Percentiles rank a stretch among this genome's conserved stretches.
Evolutionary conservation across 2,888 invertebrate genomes (phyloP).

Genomic region (Toxonevra muliebris): DNA sequence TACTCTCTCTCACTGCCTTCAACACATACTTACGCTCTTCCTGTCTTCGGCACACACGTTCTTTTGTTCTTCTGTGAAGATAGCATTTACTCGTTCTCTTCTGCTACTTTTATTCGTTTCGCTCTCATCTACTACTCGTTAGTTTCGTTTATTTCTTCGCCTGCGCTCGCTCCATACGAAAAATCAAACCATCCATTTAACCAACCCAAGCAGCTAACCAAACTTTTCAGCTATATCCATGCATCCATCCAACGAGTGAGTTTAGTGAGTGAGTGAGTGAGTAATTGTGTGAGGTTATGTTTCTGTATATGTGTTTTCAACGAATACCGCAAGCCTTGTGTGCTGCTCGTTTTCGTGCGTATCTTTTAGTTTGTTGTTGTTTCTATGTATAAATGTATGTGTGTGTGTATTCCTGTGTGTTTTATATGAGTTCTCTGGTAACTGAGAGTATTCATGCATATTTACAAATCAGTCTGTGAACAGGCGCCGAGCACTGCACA

Average conservation of each 20-base stretch:
- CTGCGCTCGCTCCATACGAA: not conserved
- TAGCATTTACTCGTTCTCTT: not conserved
- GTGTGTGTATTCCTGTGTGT: constrained; percentile 28
- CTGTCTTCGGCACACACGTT: too few relatives aligned
- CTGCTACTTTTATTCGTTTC: not conserved
- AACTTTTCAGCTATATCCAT: not conserved
- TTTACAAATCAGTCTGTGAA: constrained; percentile 51
- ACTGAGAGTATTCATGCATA: constrained; percentile 40
- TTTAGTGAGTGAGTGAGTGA: too few relatives aligned
- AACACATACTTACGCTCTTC: too few relatives aligned
- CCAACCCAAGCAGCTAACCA: not conserved
- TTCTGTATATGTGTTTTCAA: constrained; percentile 4
- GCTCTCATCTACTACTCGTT: not conserved
- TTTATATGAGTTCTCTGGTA: constrained; percentile 31
- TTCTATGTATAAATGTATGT: not conserved
- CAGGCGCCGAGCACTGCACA: constrained; percentile 55
- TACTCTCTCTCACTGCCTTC: too few relatives aligned
- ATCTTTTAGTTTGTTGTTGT: not conserved
- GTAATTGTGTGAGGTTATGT: not conserved
- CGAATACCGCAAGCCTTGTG: constrained; percentile 5
- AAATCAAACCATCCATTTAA: not conserved
- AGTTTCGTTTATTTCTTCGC: not conserved
- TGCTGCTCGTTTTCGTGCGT: not conserved
- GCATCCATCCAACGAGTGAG: too few relatives aligned
- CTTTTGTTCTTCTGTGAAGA: not conserved